Evolutionary conservation across 2,888 invertebrate species (phyloP), one percentile per base, ranked within the genome.

Genomic region (Oligia strigilis): DNA sequence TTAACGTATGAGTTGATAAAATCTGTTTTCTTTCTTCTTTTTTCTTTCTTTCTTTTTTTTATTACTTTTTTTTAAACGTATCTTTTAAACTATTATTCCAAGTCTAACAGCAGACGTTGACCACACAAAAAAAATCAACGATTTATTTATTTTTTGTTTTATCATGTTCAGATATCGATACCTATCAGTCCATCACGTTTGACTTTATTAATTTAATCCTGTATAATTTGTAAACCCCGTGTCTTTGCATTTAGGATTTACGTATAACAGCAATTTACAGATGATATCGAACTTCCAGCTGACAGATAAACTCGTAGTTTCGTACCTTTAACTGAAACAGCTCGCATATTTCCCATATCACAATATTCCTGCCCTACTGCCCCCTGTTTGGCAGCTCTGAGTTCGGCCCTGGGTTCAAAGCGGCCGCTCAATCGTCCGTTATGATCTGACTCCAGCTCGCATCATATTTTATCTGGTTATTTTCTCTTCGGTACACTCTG

Each of bases 391-490:
- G 8, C 55, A 49, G 60, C 4, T 9, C 8, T 0, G 23, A 88
- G 75, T 82, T 9, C 82, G n/a, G 13, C 73, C 40, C 86, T 86
- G 88, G 17, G 13, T 55, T 43, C 43, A 72, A 77, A 70, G 62
- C 72, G 85, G 87, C 66, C 69, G 78, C 80, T 88, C 87, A 85
- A 85, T 89, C 77, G 89, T 72, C 80, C 82, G 89, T 83, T 86
- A 81, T 79, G 81, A 77, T 77, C 76, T 84, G 75, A 76, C 71
- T 73, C 72, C 80, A 75, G 75, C 81, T 46, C 74, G 83, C 89
- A 78, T 86, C 84, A 86, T 89, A 84, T 90, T 87, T 89, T 81
- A 87, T 78, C 84, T 80, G 72, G 78, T 86, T 88, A 89, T 78
- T 84, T 87, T 81, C 78, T 81, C 67, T 81, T 73, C 84, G 72